phyloP scores from a whole-genome alignment of 2,888 invertebrate genomes.

The Oxycera nigricornis region DNA sequence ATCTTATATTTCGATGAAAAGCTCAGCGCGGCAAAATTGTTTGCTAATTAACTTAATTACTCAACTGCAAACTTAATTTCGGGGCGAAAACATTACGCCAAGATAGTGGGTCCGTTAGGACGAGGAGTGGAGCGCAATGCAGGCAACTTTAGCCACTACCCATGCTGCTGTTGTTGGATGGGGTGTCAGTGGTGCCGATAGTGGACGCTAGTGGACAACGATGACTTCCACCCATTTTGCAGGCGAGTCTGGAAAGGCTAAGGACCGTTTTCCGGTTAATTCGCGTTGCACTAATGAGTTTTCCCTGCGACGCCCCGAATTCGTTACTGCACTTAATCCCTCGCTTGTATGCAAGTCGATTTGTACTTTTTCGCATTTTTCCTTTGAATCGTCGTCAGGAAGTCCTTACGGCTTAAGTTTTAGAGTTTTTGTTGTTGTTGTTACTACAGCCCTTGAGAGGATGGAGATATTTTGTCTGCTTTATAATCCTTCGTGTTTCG shows the following conservation, averaged over 20 bases:
- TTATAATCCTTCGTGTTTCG: too few species aligned
- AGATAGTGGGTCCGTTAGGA: not conserved
- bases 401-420: too few species aligned
- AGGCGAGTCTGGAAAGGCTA: not conserved
- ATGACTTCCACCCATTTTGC: not conserved
- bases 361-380: too few species aligned
- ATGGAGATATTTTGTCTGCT: too few species aligned
- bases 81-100: slow-evolving; percentile 35
- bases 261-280: slow-evolving; percentile 38
- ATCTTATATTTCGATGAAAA: slow-evolving; percentile 34
- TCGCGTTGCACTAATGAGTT: slow-evolving; percentile 42
- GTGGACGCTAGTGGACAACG: not conserved
- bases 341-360: too few species aligned
- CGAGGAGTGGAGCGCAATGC: not conserved
- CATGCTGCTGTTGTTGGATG: too few species aligned
- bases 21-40: slow-evolving; percentile 42
- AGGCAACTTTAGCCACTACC: not conserved
- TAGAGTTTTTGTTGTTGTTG: too few species aligned
- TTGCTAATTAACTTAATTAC: slow-evolving; percentile 46
- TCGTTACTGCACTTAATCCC: slow-evolving; percentile 43
- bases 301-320: slow-evolving; percentile 31
- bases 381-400: too few species aligned
- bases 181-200: not conserved
- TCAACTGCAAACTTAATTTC: slow-evolving; percentile 46
- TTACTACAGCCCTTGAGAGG: too few species aligned